These are phyloP conservation scores for Aplysina aerophoba DNA, from an alignment of 37 sponge, comb jelly and placozoan species.

Conservation along the genomic window DNA sequence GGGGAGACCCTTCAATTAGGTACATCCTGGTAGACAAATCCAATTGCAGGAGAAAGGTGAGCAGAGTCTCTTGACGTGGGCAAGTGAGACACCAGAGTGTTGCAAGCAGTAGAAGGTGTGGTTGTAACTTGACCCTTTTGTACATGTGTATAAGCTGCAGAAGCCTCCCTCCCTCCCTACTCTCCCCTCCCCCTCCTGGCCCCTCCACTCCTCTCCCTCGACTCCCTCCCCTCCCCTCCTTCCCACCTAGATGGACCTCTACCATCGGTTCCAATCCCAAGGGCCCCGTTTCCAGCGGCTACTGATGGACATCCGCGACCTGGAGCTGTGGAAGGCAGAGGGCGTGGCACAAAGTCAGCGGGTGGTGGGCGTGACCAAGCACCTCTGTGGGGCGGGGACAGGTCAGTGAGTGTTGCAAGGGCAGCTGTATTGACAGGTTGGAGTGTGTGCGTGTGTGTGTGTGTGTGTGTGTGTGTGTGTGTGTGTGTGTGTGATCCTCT, in stretches of 20 bases:
- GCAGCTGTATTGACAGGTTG: not conserved
- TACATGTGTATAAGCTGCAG: constrained; percentile 41
- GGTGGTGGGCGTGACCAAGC: constrained; percentile 79
- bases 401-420: constrained; percentile 38
- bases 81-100: too few relatives aligned
- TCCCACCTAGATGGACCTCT: constrained; percentile 27
- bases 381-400: constrained; percentile 93
- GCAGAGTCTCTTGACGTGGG: too few relatives aligned
- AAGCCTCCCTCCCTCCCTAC: not conserved
- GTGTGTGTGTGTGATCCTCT: constrained; percentile 6
- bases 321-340: constrained; percentile 21
- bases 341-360: not conserved
- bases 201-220: too few relatives aligned
- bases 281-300: constrained; percentile 72
- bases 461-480: constrained; percentile 14
- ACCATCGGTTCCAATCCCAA: constrained; percentile 28
- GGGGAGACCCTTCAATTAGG: constrained; percentile 7
- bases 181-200: too few relatives aligned
- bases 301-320: constrained; percentile 86
- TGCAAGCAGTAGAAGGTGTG: not conserved
- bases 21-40: constrained; percentile 77
- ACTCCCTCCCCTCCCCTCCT: not conserved
- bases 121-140: too few relatives aligned
- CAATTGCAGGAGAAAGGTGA: constrained; percentile 68
- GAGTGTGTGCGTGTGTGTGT: constrained; percentile 5